Conservation (phyloP, 2,888 invertebrate genomes). For the Ichneumoninae sp. region DNA sequence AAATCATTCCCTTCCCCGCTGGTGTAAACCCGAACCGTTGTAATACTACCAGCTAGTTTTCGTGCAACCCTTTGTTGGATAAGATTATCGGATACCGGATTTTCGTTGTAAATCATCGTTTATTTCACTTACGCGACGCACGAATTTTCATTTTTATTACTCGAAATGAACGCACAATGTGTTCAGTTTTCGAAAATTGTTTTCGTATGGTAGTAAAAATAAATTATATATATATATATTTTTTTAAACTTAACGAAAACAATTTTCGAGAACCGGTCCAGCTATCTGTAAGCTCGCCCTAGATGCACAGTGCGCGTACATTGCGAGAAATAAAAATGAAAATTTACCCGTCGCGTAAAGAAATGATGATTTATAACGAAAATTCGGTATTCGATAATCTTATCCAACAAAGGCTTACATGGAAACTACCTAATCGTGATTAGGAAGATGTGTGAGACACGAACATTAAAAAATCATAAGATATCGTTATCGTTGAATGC, state of each 20-base stretch:
- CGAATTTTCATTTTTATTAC: neutral
- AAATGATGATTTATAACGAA: conserved; percentile 6
- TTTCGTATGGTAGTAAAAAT: neutral
- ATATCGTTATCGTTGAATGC: neutral
- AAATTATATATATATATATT: neutral
- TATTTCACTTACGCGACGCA: neutral
- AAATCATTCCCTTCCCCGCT: conserved; percentile 23
- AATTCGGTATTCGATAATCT: conserved; percentile 7
- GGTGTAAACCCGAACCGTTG: conserved; percentile 7
- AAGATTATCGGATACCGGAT: conserved; percentile 18
- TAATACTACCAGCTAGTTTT: conserved; percentile 6
- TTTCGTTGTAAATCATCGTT: conserved; percentile 15
- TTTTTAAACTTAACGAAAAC: no score
- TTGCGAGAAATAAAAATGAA: neutral
- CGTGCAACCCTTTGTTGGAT: conserved; percentile 6
- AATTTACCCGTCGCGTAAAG: neutral
- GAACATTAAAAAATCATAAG: neutral
- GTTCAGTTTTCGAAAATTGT: no score
- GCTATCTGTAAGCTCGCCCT: neutral
- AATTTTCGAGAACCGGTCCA: neutral
- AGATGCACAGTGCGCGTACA: neutral
- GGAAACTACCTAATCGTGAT: neutral
- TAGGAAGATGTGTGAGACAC: no score
- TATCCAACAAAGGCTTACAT: neutral
- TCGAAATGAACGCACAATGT: neutral